Percentiles rank a stretch among this genome's conserved stretches.
Evolutionary conservation across 2,113 vertebrate species (phyloP).

Genomic region (Macaca fascicularis): T2T-MFA8v1.1 NC_088385.1:15353501-15354000

Average conservation of each 20-base stretch:
- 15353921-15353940: constrained; percentile 54
- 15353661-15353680: background rate
- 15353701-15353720: constrained; percentile 23
- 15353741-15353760: background rate
- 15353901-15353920: background rate
- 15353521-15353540: constrained; percentile 19
- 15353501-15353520: background rate
- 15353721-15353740: background rate
- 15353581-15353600: constrained; percentile 5
- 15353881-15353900: constrained; percentile 25
- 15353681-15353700: background rate
- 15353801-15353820: background rate
- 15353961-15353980: constrained; percentile 69
- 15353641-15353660: background rate
- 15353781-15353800: background rate
- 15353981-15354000: constrained; percentile 37
- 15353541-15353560: constrained; percentile 15
- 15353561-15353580: constrained; percentile 53
- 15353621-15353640: constrained; percentile 22
- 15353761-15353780: background rate
- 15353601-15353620: constrained; percentile 33
- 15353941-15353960: constrained; percentile 21
- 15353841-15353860: constrained; percentile 46
- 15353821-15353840: constrained; percentile 30
- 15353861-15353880: constrained; percentile 6